phyloP scores from a whole-genome alignment of 2,113 vertebrate genomes.

The Ariopsis seemanni region DNA sequence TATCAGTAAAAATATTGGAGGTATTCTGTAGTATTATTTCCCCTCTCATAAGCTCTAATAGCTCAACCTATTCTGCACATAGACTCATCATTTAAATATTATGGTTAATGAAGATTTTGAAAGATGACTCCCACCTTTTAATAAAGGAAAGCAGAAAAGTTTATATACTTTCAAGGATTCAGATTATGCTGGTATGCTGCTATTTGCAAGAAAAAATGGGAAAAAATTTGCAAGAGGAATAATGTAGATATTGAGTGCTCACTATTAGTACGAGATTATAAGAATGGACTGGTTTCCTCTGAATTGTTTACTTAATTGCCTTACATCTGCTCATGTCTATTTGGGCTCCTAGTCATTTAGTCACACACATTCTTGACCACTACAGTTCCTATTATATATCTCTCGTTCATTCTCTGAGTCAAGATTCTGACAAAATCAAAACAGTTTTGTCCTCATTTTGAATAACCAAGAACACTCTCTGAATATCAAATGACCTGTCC shows the following conservation, averaged over 20 bases:
- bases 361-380: not conserved
- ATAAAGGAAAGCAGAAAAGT: not conserved
- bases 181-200: not conserved
- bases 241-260: not conserved
- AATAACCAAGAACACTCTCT: slow-evolving; percentile 32
- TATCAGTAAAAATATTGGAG: not conserved
- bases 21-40: not conserved
- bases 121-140: not conserved
- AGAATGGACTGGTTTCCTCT: not conserved
- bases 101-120: not conserved
- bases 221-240: not conserved
- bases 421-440: not conserved
- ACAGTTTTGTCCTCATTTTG: slow-evolving; percentile 30
- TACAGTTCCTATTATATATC: not conserved
- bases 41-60: not conserved
- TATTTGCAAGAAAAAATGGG: not conserved
- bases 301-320: not conserved
- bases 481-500: slow-evolving; percentile 35
- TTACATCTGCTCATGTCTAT: not conserved
- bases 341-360: not conserved
- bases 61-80: not conserved
- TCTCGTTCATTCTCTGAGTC: slow-evolving; percentile 6
- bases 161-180: not conserved
- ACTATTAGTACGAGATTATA: not conserved
- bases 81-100: not conserved